Evolutionary conservation across 2,888 invertebrate genomes (phyloP), one percentile per base, ranked within the genome.

Genomic region (Pristionchus arcanus): DNA sequence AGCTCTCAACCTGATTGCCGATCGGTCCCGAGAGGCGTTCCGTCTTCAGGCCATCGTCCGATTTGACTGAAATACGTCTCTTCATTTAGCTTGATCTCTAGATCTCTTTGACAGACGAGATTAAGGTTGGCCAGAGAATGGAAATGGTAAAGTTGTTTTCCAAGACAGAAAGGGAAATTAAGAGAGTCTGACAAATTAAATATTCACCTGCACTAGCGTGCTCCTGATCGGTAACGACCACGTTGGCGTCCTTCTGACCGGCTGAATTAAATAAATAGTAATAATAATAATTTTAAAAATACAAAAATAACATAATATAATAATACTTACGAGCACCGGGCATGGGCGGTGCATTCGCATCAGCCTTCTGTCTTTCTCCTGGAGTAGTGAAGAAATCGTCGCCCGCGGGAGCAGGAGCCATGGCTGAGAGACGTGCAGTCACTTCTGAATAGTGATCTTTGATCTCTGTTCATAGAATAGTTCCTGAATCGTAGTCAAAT

Each of bases 301-400:
- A 49, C 13, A 13, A 68, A n/a, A 68, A 31, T 31, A 15, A 31
- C 2, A n/a, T 1, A 68, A 11, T 68, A 15, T 7, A 31, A 68
- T 13, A 28, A 3, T 37, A 34, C 49, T 25, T 3, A 77, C 77
- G 42, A 25, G 21, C 7, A 49, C 37, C 42, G 3, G 77, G 77
- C 5, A 42, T n/a, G 42, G 77, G n/a, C n/a, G n/a, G 77, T 21
- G 42, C 49, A 77, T 77, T 77, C 77, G 77, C 42, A 21, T 77
- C 77, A 0, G 42, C 25, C 7, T n/a, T 16, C n/a, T 77, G 9
- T 42, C 77, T 77, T 25, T 77, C 77, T 4, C 11, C 42, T 7
- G 77, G 77, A 77, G 77, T 77, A 21, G 42, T 49, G 77, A 77
- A 77, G 77, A 77, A 77, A 42, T 77, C 77, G 49, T 77, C 77